Conservation (phyloP, 2,888 invertebrate species). For the Lasioglossum pauxillum region DNA sequence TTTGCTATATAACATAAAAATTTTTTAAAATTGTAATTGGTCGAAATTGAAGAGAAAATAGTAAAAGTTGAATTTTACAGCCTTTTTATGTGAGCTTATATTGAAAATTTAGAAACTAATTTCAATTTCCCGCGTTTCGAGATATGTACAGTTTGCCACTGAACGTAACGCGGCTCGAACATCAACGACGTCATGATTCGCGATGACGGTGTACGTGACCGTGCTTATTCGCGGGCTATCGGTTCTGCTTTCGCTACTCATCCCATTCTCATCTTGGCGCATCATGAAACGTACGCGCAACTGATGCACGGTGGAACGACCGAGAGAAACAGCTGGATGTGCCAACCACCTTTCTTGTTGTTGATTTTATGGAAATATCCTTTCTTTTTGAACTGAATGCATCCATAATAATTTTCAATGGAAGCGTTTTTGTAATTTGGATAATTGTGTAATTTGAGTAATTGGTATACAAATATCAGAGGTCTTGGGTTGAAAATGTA, state of each 20-base stretch:
- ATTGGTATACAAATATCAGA: neutral
- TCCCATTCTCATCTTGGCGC: constrained; percentile 46
- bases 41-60: no score
- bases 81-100: no score
- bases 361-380: neutral
- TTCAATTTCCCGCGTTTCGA: neutral
- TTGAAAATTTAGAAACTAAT: neutral
- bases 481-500: neutral
- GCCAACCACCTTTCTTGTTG: neutral
- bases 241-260: constrained; percentile 53
- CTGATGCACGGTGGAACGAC: constrained; percentile 27
- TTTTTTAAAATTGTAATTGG: no score
- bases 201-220: constrained; percentile 55
- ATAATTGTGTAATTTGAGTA: neutral
- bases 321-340: neutral
- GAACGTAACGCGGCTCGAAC: neutral
- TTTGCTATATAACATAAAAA: no score
- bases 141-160: neutral
- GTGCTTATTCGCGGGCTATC: constrained; percentile 47
- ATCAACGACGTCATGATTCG: neutral
- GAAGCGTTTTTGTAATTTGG: neutral
- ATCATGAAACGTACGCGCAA: constrained; percentile 39
- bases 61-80: no score
- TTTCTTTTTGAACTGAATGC: neutral
- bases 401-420: neutral